Evolutionary conservation across 1,140 invertebrate species (phyloP).

Genomic region (Sitophilus oryzae): DNA sequence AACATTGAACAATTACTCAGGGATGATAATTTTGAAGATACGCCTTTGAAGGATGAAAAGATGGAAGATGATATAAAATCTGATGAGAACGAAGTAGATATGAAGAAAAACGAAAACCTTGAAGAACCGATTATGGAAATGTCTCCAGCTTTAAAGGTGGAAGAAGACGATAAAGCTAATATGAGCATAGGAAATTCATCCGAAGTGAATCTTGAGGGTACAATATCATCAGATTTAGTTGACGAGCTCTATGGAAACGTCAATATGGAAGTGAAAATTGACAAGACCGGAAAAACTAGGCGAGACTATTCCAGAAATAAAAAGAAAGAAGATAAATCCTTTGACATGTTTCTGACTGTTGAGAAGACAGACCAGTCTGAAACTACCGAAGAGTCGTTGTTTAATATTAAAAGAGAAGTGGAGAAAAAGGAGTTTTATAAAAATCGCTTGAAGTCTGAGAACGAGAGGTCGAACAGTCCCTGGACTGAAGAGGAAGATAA

Average conservation of each 20-base stretch:
- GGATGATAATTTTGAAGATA: too few relatives aligned
- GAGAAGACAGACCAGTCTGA: constrained; percentile 43
- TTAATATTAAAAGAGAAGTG: constrained; percentile 26
- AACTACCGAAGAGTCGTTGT: constrained; percentile 33
- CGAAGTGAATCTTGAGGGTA: constrained; percentile 27
- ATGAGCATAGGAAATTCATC: constrained; percentile 17
- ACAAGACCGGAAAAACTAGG: constrained; percentile 45
- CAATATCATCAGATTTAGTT: constrained; percentile 33
- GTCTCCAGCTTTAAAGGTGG: background rate
- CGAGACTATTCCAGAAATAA: constrained; percentile 45
- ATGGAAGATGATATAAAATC: background rate
- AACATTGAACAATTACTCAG: background rate
- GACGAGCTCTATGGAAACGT: constrained; percentile 49
- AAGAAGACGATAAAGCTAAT: background rate
- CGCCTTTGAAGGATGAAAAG: background rate
- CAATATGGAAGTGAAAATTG: constrained; percentile 52
- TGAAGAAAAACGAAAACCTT: constrained; percentile 1
- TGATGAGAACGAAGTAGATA: too few relatives aligned
- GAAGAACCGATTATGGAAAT: background rate
- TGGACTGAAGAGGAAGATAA: constrained; percentile 50
- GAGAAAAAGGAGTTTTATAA: constrained; percentile 35
- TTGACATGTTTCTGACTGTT: constrained; percentile 41
- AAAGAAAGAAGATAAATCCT: constrained; percentile 45
- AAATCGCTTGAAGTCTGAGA: constrained; percentile 31
- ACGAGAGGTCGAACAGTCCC: constrained; percentile 48